These are phyloP conservation scores for Mobula birostris DNA, from an alignment of 2,113 vertebrate species.

Conservation along the genomic window DNA sequence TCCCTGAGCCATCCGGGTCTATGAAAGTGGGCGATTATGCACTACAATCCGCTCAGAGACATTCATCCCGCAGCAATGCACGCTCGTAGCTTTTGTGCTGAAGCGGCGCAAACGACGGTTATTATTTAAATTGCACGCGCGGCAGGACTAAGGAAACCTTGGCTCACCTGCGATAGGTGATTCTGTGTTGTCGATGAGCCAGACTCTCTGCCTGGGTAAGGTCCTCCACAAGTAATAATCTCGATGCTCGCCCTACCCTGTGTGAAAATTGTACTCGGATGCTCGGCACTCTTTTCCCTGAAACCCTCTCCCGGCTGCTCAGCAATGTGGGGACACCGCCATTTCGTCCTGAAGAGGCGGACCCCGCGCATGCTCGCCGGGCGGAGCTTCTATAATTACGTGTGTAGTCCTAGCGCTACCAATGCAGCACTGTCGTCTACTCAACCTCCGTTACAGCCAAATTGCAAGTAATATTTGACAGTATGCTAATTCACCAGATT, in stretches of 20 bases:
- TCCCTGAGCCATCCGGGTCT: background rate
- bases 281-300: background rate
- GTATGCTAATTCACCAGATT: too few species aligned
- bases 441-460: too few species aligned
- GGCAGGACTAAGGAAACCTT: background rate
- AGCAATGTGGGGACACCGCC: background rate
- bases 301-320: background rate
- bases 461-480: too few species aligned
- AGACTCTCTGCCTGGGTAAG: background rate
- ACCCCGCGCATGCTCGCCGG: background rate
- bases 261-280: background rate
- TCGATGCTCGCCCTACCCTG: background rate
- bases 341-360: conserved; percentile 2
- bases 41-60: background rate
- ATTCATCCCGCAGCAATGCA: background rate
- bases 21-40: background rate
- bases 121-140: background rate
- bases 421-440: too few species aligned
- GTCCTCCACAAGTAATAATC: background rate
- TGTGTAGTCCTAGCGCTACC: too few species aligned
- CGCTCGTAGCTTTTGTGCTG: background rate
- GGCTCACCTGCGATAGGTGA: background rate
- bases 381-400: background rate
- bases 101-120: background rate
- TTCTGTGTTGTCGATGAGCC: too few species aligned